Conservation (phyloP, 2,113 vertebrate genomes). For the Spheniscus mendiculus region DNA sequence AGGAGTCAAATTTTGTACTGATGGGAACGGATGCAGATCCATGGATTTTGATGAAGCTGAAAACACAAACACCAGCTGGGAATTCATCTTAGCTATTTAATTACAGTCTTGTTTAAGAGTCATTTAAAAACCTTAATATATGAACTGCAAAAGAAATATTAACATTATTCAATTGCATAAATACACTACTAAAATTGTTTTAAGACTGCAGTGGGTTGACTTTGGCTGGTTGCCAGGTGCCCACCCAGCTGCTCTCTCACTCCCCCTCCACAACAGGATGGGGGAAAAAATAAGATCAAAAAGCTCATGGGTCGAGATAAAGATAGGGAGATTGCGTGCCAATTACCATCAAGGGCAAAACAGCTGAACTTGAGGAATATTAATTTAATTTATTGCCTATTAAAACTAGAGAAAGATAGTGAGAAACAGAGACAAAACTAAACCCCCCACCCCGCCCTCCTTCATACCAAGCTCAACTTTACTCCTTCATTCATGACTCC, state of each 20-base stretch:
- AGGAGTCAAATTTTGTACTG: background rate
- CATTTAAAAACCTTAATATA: background rate
- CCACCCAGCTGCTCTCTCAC: background rate
- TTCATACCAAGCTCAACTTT: background rate
- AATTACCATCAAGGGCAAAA: background rate
- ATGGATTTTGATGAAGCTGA: background rate
- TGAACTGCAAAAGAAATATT: background rate
- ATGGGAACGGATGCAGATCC: background rate
- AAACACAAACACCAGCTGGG: background rate
- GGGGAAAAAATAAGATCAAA: background rate
- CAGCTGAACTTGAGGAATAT: background rate
- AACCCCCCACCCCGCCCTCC: fast-evolving
- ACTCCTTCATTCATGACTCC: background rate
- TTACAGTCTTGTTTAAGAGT: background rate
- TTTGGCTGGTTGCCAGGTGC: background rate
- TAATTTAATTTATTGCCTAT: background rate
- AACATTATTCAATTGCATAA: background rate
- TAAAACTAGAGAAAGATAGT: background rate
- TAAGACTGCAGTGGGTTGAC: background rate
- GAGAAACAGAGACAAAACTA: background rate
- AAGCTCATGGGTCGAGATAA: background rate
- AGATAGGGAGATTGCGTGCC: background rate
- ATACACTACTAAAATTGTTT: background rate
- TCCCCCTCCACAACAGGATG: background rate
- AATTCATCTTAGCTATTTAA: background rate